Conservation (phyloP, 2,888 invertebrate species). For the Apotomis turbidana region DNA sequence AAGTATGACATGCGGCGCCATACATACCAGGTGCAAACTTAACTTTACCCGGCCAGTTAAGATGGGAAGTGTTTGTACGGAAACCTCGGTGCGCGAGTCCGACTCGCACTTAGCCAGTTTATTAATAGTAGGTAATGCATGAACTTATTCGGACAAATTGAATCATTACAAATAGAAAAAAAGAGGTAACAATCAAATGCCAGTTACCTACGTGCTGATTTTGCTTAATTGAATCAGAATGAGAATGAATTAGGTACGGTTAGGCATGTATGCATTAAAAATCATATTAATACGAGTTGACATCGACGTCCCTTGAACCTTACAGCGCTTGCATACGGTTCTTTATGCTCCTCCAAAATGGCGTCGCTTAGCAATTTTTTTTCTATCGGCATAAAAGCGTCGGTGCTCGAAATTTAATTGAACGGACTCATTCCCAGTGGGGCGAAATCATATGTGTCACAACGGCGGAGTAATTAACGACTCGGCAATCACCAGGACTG, state of each 20-base stretch:
- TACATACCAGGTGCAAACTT: no score
- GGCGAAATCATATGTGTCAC: slow-evolving; percentile 51
- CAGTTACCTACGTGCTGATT: background rate
- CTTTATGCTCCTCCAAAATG: background rate
- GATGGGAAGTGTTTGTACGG: no score
- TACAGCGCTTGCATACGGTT: background rate
- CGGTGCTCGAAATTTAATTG: slow-evolving; percentile 71
- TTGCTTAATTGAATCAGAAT: background rate
- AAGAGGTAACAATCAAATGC: background rate
- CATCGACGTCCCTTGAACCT: background rate
- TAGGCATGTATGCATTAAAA: background rate
- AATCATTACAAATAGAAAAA: slow-evolving; percentile 1
- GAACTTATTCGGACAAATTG: no score
- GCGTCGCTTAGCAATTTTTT: background rate
- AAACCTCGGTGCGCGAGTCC: no score
- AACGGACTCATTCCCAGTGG: slow-evolving; percentile 66
- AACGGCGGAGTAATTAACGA: slow-evolving; percentile 67
- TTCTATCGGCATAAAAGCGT: slow-evolving; percentile 49
- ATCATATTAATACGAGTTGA: background rate
- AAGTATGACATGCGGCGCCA: no score
- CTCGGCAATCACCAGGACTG: slow-evolving; percentile 60
- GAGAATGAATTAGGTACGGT: background rate
- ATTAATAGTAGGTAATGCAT: no score
- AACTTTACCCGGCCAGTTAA: no score
- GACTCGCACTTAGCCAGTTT: no score